Conservation (phyloP, 2,888 invertebrate genomes). For the Zele albiditarsus region DNA sequence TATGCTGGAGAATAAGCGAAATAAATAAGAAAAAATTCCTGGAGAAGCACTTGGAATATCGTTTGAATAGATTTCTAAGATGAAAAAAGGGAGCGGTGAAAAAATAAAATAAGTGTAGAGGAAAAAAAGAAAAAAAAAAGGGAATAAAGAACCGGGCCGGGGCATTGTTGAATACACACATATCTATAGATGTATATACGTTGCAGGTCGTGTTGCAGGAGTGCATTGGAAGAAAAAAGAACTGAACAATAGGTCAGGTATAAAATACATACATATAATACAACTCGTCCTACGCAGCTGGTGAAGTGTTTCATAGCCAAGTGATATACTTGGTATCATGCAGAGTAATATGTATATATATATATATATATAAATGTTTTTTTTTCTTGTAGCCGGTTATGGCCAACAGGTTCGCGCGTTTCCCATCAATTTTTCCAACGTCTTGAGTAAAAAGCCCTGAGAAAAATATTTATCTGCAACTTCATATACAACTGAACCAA, state of each 20-base stretch:
- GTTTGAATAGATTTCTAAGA: slow-evolving; percentile 15
- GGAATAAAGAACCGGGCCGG: not conserved
- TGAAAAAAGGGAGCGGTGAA: slow-evolving; percentile 1
- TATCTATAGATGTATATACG: slow-evolving; percentile 3
- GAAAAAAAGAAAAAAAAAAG: not conserved
- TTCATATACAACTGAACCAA: not conserved
- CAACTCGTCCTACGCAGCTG: slow-evolving; percentile 16
- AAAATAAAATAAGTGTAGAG: not conserved
- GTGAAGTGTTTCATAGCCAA: slow-evolving; percentile 10
- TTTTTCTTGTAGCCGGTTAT: slow-evolving; percentile 34
- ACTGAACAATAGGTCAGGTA: slow-evolving; percentile 34
- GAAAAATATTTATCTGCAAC: not conserved
- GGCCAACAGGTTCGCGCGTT: slow-evolving; percentile 18
- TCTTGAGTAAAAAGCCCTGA: not conserved
- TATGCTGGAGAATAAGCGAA: not conserved
- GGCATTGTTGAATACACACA: not conserved
- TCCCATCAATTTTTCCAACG: slow-evolving; percentile 9
- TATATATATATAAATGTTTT: not conserved
- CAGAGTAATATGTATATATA: not conserved
- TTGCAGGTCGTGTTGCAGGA: slow-evolving; percentile 22
- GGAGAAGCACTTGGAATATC: not conserved
- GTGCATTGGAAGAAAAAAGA: slow-evolving; percentile 16
- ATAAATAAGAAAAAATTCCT: slow-evolving; percentile 1
- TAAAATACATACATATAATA: slow-evolving; percentile 20
- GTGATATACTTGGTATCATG: slow-evolving; percentile 21